Conservation (phyloP, 37 sponge, comb jelly and placozoan species). For the Theonella swinhoei region DNA sequence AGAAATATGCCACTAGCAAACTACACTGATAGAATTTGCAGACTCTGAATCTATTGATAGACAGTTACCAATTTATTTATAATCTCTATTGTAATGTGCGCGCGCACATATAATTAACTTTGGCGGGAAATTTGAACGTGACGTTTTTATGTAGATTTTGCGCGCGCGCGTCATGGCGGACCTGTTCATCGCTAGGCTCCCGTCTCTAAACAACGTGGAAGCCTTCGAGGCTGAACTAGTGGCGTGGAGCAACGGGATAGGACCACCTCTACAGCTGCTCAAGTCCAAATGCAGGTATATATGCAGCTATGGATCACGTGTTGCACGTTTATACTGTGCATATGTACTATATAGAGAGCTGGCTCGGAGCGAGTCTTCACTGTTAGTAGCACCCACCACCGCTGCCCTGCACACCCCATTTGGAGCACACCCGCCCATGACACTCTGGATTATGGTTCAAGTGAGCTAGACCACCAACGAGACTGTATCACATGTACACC, state of each 20-base stretch:
- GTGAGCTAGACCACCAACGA: neutral
- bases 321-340: neutral
- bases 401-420: slow-evolving; percentile 8
- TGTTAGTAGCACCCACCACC: slow-evolving; percentile 16
- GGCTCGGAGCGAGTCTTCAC: neutral
- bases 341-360: slow-evolving; percentile 26
- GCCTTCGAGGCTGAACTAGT: neutral
- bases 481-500: neutral
- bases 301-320: neutral
- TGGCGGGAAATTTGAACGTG: neutral
- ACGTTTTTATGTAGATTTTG: too few species aligned
- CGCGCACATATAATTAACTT: neutral
- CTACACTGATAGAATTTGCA: too few species aligned
- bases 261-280: slow-evolving; percentile 16
- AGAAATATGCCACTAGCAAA: slow-evolving; percentile 44
- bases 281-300: slow-evolving; percentile 65
- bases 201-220: slow-evolving; percentile 12
- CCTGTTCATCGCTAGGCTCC: slow-evolving; percentile 19
- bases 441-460: slow-evolving; percentile 24
- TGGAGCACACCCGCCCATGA: neutral
- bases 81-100: neutral
- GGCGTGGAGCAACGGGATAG: neutral
- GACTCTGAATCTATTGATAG: neutral
- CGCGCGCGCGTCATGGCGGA: slow-evolving; percentile 2
- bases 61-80: neutral